Conservation (phyloP, 2,797 vertebrate genomes). For the Sebastolobus altivelis region DNA sequence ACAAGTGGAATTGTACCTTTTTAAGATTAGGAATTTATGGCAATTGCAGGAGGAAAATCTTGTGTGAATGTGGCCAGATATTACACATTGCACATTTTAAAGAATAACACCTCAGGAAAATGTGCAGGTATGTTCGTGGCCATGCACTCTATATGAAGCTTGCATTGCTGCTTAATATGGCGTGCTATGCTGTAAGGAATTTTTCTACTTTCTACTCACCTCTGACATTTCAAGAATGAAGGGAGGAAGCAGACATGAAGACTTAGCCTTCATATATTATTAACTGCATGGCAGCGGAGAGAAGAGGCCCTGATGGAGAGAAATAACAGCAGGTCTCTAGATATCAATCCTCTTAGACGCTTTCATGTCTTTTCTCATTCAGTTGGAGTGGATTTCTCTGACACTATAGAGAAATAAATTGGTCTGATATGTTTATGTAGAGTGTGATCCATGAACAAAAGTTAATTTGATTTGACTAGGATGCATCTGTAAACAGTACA, state of each 20-base stretch:
- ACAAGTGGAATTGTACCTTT: neutral
- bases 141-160: neutral
- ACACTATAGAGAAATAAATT: neutral
- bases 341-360: conserved; percentile 15
- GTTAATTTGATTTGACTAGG: neutral
- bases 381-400: conserved; percentile 13
- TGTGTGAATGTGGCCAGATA: neutral
- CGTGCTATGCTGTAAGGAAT: conserved; percentile 26
- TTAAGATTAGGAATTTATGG: neutral
- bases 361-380: conserved; percentile 34
- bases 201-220: conserved; percentile 56
- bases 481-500: neutral
- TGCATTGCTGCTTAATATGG: conserved; percentile 10
- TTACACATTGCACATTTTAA: neutral
- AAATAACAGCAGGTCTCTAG: conserved; percentile 28
- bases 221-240: conserved; percentile 76
- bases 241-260: conserved; percentile 62
- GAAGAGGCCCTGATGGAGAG: conserved; percentile 27
- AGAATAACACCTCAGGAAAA: neutral
- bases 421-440: conserved; percentile 13
- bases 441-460: conserved; percentile 5
- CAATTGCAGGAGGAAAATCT: too few relatives aligned
- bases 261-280: conserved; percentile 78
- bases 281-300: conserved; percentile 56
- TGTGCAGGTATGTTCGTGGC: neutral